Evolutionary conservation across 2,888 invertebrate species (phyloP), one percentile per base, ranked within the genome.

Genomic region (Chalcis sispes): DNA sequence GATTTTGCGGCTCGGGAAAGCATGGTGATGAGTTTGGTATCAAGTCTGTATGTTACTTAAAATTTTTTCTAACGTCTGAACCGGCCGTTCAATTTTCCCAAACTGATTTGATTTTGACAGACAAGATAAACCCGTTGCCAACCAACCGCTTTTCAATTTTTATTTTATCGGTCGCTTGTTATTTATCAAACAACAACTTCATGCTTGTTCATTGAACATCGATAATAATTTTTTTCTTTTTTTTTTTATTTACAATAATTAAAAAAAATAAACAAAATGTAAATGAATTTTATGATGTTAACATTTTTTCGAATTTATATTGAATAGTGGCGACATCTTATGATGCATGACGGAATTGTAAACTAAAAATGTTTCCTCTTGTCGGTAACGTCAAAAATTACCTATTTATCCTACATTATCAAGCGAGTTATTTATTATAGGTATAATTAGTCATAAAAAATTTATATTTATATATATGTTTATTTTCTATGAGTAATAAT

Each of bases 1-100:
- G 83, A 86, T 84, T 86, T 87, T 36, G 85, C 79, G 72, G 83
- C 80, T 71, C 84, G 86, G 78, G 84, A 84, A 82, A 87, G 83
- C 86, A 87, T 87, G 40, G 56, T 79, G 27, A 23, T 71, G 66
- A 66, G 66, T 59, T 79, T 75, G 62, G 54, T 61, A 56, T 80
- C 46, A 59, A 70, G 64, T 54, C 79, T 70, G 32, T 72, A 54
- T 64, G 54, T 81, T 80, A 86, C 83, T 82, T 81, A 40, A 78
- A 81, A 85, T 82, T 83, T 85, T 80, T 40, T 48, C 56, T 18
- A 70, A 81, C 81, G 81, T 80, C 80, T 82, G 79, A 78, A 76
- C 82, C 69, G 61, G 81, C 77, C 81, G 78, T 72, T 71, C 71
- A 79, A 66, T 64, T 77, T 84, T 79, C 81, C 82, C 77, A 81